Conservation (phyloP, 2,113 vertebrate genomes). For the Onychostruthus taczanowskii region DNA sequence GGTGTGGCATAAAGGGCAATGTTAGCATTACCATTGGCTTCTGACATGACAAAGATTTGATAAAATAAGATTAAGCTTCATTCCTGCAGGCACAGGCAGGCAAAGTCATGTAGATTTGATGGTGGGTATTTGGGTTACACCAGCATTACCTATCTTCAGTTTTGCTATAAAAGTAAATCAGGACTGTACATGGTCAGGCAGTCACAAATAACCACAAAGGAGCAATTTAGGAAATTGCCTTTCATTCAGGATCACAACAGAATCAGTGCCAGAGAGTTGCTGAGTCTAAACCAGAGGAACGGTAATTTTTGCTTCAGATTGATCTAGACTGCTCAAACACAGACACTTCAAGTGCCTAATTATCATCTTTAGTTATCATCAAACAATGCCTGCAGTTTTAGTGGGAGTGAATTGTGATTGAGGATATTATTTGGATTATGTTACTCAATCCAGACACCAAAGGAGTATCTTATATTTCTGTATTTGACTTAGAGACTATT, state of each 20-base stretch:
- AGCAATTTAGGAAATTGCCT: background rate
- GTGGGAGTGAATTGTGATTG: background rate
- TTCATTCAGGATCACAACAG: background rate
- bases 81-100: background rate
- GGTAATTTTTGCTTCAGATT: background rate
- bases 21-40: background rate
- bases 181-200: background rate
- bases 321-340: background rate
- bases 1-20: background rate
- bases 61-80: background rate
- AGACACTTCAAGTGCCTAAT: background rate
- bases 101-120: background rate
- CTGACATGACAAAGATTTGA: background rate
- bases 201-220: background rate
- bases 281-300: background rate
- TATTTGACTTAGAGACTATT: background rate
- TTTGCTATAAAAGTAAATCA: background rate
- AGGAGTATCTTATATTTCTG: background rate
- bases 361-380: background rate
- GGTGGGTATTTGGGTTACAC: background rate
- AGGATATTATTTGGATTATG: background rate
- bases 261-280: background rate
- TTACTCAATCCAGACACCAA: background rate
- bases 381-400: background rate
- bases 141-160: background rate